These are phyloP conservation scores for Achlya flavicornis DNA, from an alignment of 2,888 invertebrate species.

Conservation along the genomic window DNA sequence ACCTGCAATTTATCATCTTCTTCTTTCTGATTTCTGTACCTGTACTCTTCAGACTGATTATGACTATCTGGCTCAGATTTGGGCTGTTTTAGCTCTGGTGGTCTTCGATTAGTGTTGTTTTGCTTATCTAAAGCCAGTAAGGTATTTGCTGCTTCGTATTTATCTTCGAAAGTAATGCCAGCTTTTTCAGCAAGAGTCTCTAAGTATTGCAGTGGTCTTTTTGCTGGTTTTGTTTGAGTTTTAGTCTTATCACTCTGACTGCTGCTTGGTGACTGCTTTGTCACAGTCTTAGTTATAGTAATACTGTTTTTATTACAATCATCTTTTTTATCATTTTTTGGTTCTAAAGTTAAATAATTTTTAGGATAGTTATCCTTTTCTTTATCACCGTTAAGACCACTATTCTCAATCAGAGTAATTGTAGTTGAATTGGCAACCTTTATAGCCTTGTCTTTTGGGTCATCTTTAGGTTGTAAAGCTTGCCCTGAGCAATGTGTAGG, in stretches of 20 bases:
- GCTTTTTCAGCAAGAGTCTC: conserved; percentile 90
- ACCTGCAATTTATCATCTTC: conserved; percentile 79
- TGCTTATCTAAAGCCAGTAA: conserved; percentile 86
- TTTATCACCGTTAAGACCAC: conserved; percentile 64
- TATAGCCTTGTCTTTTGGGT: conserved; percentile 71
- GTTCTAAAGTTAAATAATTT: conserved; percentile 75
- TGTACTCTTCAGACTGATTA: conserved; percentile 65
- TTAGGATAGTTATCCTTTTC: conserved; percentile 73
- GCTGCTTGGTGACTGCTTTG: conserved; percentile 65
- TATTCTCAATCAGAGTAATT: conserved; percentile 74
- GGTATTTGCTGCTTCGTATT: conserved; percentile 88
- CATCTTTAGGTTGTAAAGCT: conserved; percentile 62
- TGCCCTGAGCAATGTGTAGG: conserved; percentile 60
- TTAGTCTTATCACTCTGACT: conserved; percentile 64
- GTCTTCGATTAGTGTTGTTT: conserved; percentile 74
- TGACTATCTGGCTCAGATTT: conserved; percentile 70
- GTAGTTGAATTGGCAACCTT: conserved; percentile 77
- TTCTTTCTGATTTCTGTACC: conserved; percentile 74
- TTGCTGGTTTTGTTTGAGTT: conserved; percentile 55
- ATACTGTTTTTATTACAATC: conserved; percentile 80
- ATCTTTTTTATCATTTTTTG: conserved; percentile 77
- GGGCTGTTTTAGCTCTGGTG: conserved; percentile 68
- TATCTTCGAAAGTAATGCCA: conserved; percentile 89
- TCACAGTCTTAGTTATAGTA: conserved; percentile 73
- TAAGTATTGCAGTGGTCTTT: conserved; percentile 85